These are phyloP conservation scores for Misgurnus anguillicaudatus DNA, from an alignment of 2,113 vertebrate genomes.

Conservation along the genomic window DNA sequence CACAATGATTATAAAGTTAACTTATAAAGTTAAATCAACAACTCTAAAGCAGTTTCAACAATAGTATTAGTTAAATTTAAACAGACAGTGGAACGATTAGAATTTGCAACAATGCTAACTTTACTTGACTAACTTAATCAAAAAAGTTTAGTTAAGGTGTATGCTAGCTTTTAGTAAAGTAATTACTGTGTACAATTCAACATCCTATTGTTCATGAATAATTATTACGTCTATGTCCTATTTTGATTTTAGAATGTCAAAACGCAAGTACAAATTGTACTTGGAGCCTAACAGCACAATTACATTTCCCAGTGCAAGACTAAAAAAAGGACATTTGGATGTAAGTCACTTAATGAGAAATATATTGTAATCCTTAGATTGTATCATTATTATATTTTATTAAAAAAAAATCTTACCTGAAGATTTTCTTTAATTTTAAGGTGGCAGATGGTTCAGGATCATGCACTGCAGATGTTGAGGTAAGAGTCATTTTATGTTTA, in stretches of 20 bases:
- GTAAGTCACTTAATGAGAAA: too few relatives aligned
- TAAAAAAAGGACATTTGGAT: background rate
- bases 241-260: conserved; percentile 11
- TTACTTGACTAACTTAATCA: background rate
- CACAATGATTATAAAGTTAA: too few relatives aligned
- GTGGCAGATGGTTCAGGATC: background rate
- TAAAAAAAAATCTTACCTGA: conserved; percentile 4
- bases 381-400: background rate
- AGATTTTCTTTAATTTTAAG: conserved; percentile 3
- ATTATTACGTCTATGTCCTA: background rate
- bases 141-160: background rate
- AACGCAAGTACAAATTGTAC: conserved; percentile 5
- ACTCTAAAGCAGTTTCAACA: too few relatives aligned
- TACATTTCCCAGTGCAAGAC: conserved; percentile 7
- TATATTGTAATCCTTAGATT: too few relatives aligned
- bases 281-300: background rate
- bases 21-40: too few relatives aligned
- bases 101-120: too few relatives aligned
- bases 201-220: conserved; percentile 1
- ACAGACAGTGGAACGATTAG: too few relatives aligned
- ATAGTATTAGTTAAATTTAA: too few relatives aligned
- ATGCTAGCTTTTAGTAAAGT: background rate
- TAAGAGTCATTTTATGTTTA: background rate
- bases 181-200: background rate
- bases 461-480: background rate